Evolutionary conservation across 2,797 vertebrate genomes (phyloP).

Genomic region (Lophura swinhoii): DNA sequence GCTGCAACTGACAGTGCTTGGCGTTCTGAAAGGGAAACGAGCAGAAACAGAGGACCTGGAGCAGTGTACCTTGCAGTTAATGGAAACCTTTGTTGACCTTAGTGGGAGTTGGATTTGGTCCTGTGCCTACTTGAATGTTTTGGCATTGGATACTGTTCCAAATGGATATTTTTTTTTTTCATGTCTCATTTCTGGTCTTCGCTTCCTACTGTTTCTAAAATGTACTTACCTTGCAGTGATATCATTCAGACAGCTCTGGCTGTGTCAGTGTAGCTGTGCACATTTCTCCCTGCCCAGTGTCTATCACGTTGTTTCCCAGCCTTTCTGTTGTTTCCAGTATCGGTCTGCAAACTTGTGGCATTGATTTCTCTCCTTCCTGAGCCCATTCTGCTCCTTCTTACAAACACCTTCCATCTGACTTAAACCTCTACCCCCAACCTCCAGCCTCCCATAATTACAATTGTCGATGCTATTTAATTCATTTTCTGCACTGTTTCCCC

Average conservation of each 20-base stretch:
- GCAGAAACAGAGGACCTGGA: background rate
- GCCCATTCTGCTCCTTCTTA: background rate
- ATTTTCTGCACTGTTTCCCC: background rate
- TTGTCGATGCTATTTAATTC: background rate
- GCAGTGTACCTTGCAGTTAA: constrained; percentile 24
- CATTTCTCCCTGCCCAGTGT: background rate
- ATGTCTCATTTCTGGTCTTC: background rate
- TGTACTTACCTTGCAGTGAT: background rate
- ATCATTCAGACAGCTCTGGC: background rate
- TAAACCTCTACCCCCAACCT: background rate
- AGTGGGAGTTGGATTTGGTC: constrained; percentile 34
- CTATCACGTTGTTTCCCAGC: background rate
- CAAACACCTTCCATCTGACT: background rate
- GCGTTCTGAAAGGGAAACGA: background rate
- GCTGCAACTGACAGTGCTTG: background rate
- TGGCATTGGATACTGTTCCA: background rate
- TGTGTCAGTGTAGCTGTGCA: background rate
- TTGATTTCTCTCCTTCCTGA: background rate
- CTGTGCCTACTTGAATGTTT: constrained; percentile 6
- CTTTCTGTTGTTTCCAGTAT: background rate
- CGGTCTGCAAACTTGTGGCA: background rate
- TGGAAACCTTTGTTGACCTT: constrained; percentile 43
- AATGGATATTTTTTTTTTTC: background rate
- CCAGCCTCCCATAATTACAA: background rate
- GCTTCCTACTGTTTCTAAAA: background rate